Base-by-base conservation (phyloP, 1,140 invertebrate species). In the Drosophila auraria region DNA sequence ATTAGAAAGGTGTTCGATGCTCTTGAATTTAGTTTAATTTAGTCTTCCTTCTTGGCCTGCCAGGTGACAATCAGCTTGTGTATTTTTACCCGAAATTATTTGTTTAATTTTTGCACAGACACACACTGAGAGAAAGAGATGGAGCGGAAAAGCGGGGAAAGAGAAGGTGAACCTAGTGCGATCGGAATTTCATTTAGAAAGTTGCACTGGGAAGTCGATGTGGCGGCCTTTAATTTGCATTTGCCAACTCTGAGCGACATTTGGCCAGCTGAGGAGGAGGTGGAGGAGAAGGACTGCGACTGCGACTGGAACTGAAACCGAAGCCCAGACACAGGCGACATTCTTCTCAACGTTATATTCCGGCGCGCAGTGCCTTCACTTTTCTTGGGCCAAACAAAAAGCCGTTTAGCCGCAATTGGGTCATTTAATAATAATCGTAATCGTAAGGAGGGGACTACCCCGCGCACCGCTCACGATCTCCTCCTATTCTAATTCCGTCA, bases 111-210 rank as follows among this genome's bases (percentile, higher is more conserved):
- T 91, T 60, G 51, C 86, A 80, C 82, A 90, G 71, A 72, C 73
- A 3, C 7, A 33, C 0, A 12, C 2, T 23, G 2, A 38, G 14
- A 40, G 33, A 11, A 3, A 12, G 33, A 36, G 33, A 36, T 11
- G 33, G 56, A 54, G 30, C 20, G 15, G 44, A 51, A 45, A 54
- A 30, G 65, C 62, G 61, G 62, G 33, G n/a, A 30, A 20, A 45
- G 66, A 57, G 59, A 65, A 49, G 44, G 42, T 71, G 50, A 40
- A 40, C 59, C 58, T 58, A 54, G 65, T 70, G 77, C 73, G 78
- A 83, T 87, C 45, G 83, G 83, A 87, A 87, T 87, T 87, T 80
- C 40, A 87, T 87, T 87, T 87, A 87, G 83, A 87, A 87, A 87
- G 83, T 87, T 87, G 83, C 70, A 66, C 58, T 78, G 74, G 75